A percentile compares a stretch with the other conserved stretches of the same genome.
These are phyloP conservation scores for Lucinisca nassula DNA, from an alignment of 2,888 invertebrate genomes.

Conservation along the genomic window DNA sequence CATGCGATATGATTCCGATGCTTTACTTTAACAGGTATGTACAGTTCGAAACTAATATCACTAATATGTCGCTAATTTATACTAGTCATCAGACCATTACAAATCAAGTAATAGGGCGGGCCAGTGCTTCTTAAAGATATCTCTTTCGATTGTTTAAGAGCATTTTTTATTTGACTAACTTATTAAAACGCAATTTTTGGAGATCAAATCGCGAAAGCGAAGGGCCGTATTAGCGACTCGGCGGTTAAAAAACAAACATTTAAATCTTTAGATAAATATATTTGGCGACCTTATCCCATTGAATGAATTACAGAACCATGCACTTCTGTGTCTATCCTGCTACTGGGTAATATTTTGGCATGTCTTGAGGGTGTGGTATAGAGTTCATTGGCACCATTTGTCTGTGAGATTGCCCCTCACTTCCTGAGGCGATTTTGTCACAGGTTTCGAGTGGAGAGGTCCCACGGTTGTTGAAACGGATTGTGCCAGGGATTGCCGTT, in stretches of 20 bases:
- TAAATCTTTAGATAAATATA: background rate
- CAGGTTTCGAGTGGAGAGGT: too few species aligned
- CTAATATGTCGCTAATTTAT: too few species aligned
- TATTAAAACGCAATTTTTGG: slow-evolving; percentile 1
- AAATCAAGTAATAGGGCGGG: background rate
- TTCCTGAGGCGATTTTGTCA: background rate
- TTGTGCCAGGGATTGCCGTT: too few species aligned
- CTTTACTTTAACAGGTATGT: too few species aligned
- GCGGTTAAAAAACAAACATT: background rate
- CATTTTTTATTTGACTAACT: background rate
- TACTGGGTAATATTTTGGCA: background rate
- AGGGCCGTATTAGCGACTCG: background rate
- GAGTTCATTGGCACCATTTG: background rate
- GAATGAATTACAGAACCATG: background rate
- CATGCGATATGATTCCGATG: too few species aligned
- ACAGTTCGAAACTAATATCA: too few species aligned
- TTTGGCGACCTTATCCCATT: slow-evolving; percentile 4
- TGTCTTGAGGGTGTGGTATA: background rate
- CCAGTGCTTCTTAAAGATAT: background rate
- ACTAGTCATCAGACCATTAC: background rate
- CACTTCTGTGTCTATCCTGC: background rate
- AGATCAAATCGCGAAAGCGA: background rate
- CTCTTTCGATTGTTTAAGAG: background rate
- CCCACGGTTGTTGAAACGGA: too few species aligned
- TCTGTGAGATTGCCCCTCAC: background rate